Base-by-base conservation (phyloP, 2,113 vertebrate genomes). In the Lamprotornis superbus region DNA sequence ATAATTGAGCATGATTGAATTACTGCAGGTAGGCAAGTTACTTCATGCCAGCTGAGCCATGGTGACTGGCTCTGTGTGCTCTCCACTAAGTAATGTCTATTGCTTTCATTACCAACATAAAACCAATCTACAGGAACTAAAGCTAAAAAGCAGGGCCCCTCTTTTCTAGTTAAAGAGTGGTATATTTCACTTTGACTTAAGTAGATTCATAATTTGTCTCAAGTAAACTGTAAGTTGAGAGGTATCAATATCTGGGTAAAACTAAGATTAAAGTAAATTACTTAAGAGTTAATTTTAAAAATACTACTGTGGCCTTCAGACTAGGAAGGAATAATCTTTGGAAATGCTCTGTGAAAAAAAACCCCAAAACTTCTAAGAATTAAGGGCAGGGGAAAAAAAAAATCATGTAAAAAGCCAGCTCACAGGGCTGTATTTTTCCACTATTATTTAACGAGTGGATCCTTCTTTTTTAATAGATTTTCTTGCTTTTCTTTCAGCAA, bases 21-120 rank as follows among this genome's bases (percentile, higher is more conserved):
- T 93, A 89, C 89, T 78, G 44, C 60, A 64, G 64, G 77, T 78
- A 75, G 93, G 73, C 52, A 89, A 67, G 89, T 83, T 87, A 13
- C 68, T 50, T 52, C 24, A 5, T 67, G 59, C 42, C 76, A 83
- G 50, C 68, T 90, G 60, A 95, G 71, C 55, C 13, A 4, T n/a
- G 9, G 68, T 75, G 60, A 68, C 68, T 71, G 67, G 7, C 67
- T 77, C 44, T 28, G 17, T 44, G 71, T 63, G 47, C 56, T 93
- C 56, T 56, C 60, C 82, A 39, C 42, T 81, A 81, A 78, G 39
- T 55, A 63, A 90, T 25, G 39, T 75, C 80, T 89, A 18, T 56
- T 87, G 8, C 69, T 81, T 94, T 64, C 64, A 71, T 37, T 64
- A 71, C 39, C 20, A 93, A 37, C 49, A 74, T 84, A 90, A 93